Base-by-base conservation (phyloP, 2,113 vertebrate species). In the Nanorana parkeri region DNA sequence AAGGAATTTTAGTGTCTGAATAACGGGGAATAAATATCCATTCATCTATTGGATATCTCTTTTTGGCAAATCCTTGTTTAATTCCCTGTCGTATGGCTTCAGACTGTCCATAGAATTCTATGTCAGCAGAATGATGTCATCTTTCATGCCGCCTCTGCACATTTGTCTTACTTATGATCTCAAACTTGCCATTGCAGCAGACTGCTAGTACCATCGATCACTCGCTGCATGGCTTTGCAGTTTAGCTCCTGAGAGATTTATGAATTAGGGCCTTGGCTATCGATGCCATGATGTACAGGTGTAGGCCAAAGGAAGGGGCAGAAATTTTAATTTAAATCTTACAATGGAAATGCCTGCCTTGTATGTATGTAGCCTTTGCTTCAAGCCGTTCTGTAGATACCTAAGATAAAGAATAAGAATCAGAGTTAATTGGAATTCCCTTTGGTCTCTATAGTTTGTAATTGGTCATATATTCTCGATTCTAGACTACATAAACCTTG, bases 101-200 rank as follows among this genome's bases (percentile, higher is more conserved):
- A 83, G 80, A 23, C 51, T 29, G 68, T 28, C 58, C 52, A 28
- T 64, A 74, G 63, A 83, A 52, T 83, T 41, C 64, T 58, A 63
- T 76, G 80, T 76, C 80, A 83, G 71, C 80, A 76, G 54, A 76
- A 76, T 76, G 80, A 83, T 68, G 80, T 76, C 41, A 83, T 83
- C 63, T 24, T 23, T 83, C 58, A 67, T 76, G 80, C 64, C 29
- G 72, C 64, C 80, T 76, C 63, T 83, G 63, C 73, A 76, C 63
- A 83, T 76, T 68, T 76, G 80, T 72, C 64, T 67, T 83, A 28
- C 72, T 75, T 76, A 83, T 83, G 63, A 76, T 83, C 80, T 51
- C 51, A 76, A 76, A 83, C 71, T 67, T 83, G 80, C 80, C 68
- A 24, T 83, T 83, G 61, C 80, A 83, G 80, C 80, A 76, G 78